phyloP scores from a whole-genome alignment of 2,888 invertebrate species.

The Hypercompe scribonia region DNA sequence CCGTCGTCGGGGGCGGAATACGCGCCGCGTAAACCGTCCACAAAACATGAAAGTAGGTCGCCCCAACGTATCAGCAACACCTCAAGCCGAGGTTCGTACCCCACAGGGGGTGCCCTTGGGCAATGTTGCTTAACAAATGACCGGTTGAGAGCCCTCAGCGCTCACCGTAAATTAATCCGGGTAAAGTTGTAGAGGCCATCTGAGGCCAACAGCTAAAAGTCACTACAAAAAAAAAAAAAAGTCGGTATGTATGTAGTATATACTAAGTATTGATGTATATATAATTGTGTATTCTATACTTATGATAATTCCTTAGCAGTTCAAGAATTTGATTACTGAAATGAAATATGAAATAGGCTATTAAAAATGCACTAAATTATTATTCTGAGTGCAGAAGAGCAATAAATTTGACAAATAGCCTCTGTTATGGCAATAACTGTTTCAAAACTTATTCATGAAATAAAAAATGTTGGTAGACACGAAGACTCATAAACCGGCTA shows the following conservation, averaged over 20 bases:
- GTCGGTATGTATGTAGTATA: background rate
- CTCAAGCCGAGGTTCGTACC: no score
- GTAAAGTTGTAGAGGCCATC: no score
- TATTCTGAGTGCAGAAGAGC: slow-evolving; percentile 54
- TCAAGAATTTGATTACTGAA: slow-evolving; percentile 48
- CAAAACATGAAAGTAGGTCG: no score
- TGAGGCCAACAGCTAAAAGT: no score
- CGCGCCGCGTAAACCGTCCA: no score
- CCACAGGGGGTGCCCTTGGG: no score
- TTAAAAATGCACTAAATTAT: slow-evolving; percentile 61
- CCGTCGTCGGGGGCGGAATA: no score
- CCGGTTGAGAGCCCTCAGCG: no score
- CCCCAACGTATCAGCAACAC: no score
- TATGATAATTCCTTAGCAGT: slow-evolving; percentile 12
- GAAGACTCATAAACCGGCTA: background rate
- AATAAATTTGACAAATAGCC: slow-evolving; percentile 68
- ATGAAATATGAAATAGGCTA: slow-evolving; percentile 53
- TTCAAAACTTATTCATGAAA: slow-evolving; percentile 59
- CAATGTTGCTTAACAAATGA: no score
- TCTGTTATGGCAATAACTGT: slow-evolving; percentile 65
- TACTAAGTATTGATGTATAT: background rate
- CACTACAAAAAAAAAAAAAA: no score
- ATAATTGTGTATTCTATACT: background rate
- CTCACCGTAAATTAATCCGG: no score
- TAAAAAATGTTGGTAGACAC: slow-evolving; percentile 51